Conservation (phyloP, 2,797 vertebrate species). For the Poeciliopsis infans region DNA sequence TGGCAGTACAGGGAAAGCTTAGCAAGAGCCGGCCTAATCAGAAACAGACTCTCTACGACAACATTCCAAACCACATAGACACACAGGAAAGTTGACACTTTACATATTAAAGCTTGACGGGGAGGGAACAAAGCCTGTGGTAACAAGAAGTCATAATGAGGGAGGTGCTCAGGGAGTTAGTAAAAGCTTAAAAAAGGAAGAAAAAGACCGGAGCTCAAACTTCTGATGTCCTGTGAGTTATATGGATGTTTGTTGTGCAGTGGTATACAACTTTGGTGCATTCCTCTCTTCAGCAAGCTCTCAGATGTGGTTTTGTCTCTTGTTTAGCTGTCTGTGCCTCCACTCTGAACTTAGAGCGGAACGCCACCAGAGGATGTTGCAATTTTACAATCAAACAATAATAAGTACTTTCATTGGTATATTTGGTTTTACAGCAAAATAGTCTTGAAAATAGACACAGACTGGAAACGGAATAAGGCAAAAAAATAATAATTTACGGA, state of each 20-base stretch:
- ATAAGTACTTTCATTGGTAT: slow-evolving; percentile 17
- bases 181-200: slow-evolving; percentile 38
- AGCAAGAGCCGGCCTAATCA: slow-evolving; percentile 68
- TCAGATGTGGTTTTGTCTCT: slow-evolving; percentile 66
- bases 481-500: background rate
- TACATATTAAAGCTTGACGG: slow-evolving; percentile 72
- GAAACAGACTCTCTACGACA: slow-evolving; percentile 75
- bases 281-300: slow-evolving; percentile 50
- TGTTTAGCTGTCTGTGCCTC: slow-evolving; percentile 61
- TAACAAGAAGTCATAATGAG: slow-evolving; percentile 78
- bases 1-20: slow-evolving; percentile 64
- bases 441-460: background rate
- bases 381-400: slow-evolving; percentile 25
- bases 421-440: slow-evolving; percentile 18
- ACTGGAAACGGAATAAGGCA: background rate
- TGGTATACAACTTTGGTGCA: slow-evolving; percentile 43
- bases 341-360: slow-evolving; percentile 46
- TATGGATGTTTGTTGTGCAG: slow-evolving; percentile 59
- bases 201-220: slow-evolving; percentile 48
- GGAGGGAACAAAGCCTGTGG: slow-evolving; percentile 57
- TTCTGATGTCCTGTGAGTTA: slow-evolving; percentile 63
- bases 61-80: slow-evolving; percentile 75
- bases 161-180: slow-evolving; percentile 57
- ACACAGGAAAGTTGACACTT: slow-evolving; percentile 72
- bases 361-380: slow-evolving; percentile 35